These are phyloP conservation scores for Clostera curtula DNA, from an alignment of 2,888 invertebrate genomes.

Conservation along the genomic window DNA sequence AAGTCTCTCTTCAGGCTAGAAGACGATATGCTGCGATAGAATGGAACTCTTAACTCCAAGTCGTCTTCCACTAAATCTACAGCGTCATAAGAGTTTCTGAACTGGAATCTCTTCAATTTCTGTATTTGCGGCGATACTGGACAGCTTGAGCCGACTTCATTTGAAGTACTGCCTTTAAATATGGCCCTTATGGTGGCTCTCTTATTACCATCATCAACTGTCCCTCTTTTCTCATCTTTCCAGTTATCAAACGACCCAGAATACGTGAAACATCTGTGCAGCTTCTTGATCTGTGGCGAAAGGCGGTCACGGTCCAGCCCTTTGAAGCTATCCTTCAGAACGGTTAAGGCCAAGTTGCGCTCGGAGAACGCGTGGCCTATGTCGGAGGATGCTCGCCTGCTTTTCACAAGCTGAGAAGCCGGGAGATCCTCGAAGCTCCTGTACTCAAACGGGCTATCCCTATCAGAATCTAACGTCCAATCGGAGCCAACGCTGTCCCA, in stretches of 20 bases:
- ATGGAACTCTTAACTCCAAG: constrained; percentile 22
- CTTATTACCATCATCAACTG: too few species aligned
- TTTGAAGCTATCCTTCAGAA: constrained; percentile 48
- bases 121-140: constrained; percentile 37
- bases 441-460: constrained; percentile 31
- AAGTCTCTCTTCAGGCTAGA: too few species aligned
- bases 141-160: constrained; percentile 24
- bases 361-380: constrained; percentile 28
- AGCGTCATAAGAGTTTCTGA: constrained; percentile 25
- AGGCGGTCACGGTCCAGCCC: constrained; percentile 39
- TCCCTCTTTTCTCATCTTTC: constrained; percentile 20
- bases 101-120: constrained; percentile 31
- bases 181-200: too few species aligned
- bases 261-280: constrained; percentile 49
- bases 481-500: constrained; percentile 38
- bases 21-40: constrained; percentile 40
- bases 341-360: constrained; percentile 37
- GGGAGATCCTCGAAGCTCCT: constrained; percentile 63
- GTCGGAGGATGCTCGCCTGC: constrained; percentile 56
- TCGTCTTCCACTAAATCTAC: constrained; percentile 25
- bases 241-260: constrained; percentile 36
- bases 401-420: constrained; percentile 55
- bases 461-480: constrained; percentile 42
- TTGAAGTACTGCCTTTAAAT: too few species aligned
- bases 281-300: constrained; percentile 49